Conservation (phyloP, 1,140 invertebrate genomes). For the Pseudoatta argentina region DNA sequence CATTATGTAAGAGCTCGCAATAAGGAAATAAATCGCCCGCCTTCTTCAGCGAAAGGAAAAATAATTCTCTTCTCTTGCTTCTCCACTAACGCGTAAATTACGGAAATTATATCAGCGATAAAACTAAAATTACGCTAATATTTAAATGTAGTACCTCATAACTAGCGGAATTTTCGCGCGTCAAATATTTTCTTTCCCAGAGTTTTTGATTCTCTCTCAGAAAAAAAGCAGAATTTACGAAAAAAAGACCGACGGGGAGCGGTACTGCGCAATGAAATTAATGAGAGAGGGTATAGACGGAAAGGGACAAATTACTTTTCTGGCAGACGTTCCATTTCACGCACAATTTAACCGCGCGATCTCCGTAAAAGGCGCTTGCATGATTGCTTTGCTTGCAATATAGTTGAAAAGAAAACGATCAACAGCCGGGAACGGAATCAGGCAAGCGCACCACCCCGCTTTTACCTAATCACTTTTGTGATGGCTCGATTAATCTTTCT, state of each 20-base stretch:
- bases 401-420: slow-evolving; percentile 58
- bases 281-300: slow-evolving; percentile 64
- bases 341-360: slow-evolving; percentile 70
- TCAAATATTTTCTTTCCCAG: slow-evolving; percentile 9
- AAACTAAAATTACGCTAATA: slow-evolving; percentile 9
- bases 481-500: slow-evolving; percentile 59
- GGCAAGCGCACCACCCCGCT: slow-evolving; percentile 51
- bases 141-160: slow-evolving; percentile 21
- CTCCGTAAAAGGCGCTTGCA: slow-evolving; percentile 68
- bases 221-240: slow-evolving; percentile 6
- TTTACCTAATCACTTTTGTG: slow-evolving; percentile 62
- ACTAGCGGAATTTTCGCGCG: neutral
- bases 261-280: slow-evolving; percentile 66
- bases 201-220: slow-evolving; percentile 24
- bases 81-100: slow-evolving; percentile 10
- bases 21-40: slow-evolving; percentile 46
- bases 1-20: slow-evolving; percentile 44
- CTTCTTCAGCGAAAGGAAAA: neutral
- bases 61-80: neutral
- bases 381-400: slow-evolving; percentile 68
- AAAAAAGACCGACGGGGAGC: slow-evolving; percentile 31
- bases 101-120: slow-evolving; percentile 12
- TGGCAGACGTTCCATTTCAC: slow-evolving; percentile 74
- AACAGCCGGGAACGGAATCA: slow-evolving; percentile 31
- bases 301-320: slow-evolving; percentile 72